Evolutionary conservation across 2,113 vertebrate species (phyloP), one percentile per base, ranked within the genome.

Genomic region (Prolemur simus): DNA sequence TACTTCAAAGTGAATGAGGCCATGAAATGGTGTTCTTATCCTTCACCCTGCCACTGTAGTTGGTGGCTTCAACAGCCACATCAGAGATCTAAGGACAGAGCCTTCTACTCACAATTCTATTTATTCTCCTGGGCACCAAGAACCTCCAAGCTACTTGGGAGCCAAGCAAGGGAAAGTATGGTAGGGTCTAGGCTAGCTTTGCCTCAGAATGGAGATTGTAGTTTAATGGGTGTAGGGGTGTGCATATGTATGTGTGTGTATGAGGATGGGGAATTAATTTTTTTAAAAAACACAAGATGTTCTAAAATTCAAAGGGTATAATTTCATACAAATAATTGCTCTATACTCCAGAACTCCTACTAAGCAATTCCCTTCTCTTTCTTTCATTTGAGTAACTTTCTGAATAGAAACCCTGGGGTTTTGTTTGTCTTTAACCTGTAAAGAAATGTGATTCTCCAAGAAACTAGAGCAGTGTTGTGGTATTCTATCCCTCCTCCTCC

Each of bases 351-450:
- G 73, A 96, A 85, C 54, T 91, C 49, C 66, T 88, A 73, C 66
- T 89, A 94, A 96, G 64, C 39, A 76, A 69, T 81, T 89, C 29
- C 69, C 85, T 93, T 97, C 98, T 96, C 96, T 98, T 97, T 97
- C 97, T 97, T 98, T 98, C 96, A 78, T 92, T 94, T 91, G 76
- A 98, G 85, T 97, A 95, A 95, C 84, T 98, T 98, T 97, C 90
- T 97, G 96, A 96, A 98, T 97, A 96, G 95, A 98, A 96, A 96
- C 93, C 87, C 82, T 84, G 66, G 80, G 95, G 91, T 96, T 96
- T 97, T 85, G 39, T 88, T 96, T 91, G 87, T 91, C 97, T 97
- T 98, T 98, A 97, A 98, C 95, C 96, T 97, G 94, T 95, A 96
- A 98, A 98, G 96, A 98, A 98, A 97, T 78, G 93, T 92, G 92